A percentile compares a stretch with the other conserved stretches of the same genome.
Conservation (phyloP, 2,888 invertebrate species). For the Theretra japonica region DNA sequence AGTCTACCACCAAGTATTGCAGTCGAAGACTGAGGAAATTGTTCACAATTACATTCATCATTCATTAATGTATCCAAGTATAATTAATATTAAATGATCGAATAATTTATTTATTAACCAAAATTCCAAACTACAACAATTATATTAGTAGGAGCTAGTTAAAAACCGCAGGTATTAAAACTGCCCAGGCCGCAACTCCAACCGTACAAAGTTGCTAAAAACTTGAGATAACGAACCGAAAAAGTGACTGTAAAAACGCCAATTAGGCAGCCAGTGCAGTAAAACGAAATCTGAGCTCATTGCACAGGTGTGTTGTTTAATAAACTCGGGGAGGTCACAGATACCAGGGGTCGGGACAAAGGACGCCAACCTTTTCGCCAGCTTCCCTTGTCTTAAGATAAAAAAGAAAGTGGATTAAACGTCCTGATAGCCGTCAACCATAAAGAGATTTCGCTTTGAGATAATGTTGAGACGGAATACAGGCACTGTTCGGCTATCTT, state of each 20-base stretch:
- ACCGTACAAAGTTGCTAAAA: slow-evolving; percentile 8
- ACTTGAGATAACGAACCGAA: slow-evolving; percentile 18
- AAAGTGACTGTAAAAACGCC: slow-evolving; percentile 20
- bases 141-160: neutral
- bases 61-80: too few species aligned
- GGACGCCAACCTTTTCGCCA: slow-evolving; percentile 65
- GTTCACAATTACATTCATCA: too few species aligned
- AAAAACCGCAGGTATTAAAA: neutral
- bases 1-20: neutral
- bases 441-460: slow-evolving; percentile 68
- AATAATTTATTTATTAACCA: neutral
- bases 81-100: neutral
- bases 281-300: slow-evolving; percentile 26
- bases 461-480: slow-evolving; percentile 53
- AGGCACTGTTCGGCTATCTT: slow-evolving; percentile 49
- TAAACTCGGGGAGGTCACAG: slow-evolving; percentile 68
- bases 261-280: slow-evolving; percentile 19
- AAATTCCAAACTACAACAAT: neutral
- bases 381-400: slow-evolving; percentile 71
- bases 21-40: neutral
- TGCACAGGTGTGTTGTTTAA: slow-evolving; percentile 75
- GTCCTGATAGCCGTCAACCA: slow-evolving; percentile 73
- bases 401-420: slow-evolving; percentile 81
- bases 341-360: slow-evolving; percentile 72
- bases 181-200: neutral